Percentiles rank a stretch among this genome's conserved stretches.
These are phyloP conservation scores for Anas platyrhynchos DNA, from an alignment of 2,113 vertebrate species.

Conservation along the genomic window DNA sequence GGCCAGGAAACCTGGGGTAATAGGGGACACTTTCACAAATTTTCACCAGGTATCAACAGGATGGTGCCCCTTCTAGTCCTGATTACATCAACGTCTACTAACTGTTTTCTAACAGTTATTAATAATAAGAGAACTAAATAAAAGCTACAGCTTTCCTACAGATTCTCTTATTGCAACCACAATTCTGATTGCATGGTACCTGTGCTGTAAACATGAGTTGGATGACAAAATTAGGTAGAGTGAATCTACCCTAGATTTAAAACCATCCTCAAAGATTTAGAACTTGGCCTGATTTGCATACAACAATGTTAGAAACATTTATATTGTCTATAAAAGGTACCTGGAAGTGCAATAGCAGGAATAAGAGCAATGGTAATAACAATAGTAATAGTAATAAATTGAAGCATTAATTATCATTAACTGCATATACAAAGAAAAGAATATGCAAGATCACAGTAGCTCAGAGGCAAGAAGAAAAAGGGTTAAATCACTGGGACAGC, in stretches of 20 bases:
- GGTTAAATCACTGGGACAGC: conserved; percentile 2
- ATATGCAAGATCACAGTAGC: not conserved
- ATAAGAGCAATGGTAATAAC: not conserved
- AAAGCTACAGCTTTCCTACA: not conserved
- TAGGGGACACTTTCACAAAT: fast-evolving
- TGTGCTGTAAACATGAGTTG: not conserved
- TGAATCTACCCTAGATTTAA: not conserved
- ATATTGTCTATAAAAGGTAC: not conserved
- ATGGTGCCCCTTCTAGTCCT: not conserved
- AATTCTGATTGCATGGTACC: not conserved
- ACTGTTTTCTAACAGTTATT: not conserved
- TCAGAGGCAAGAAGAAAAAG: not conserved
- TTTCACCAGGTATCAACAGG: not conserved
- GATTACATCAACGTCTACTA: not conserved
- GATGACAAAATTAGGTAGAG: not conserved
- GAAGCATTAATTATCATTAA: not conserved
- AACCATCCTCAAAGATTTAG: not conserved
- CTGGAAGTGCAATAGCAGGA: not conserved
- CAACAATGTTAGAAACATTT: not conserved
- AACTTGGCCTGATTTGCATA: not conserved
- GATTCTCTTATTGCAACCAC: not conserved
- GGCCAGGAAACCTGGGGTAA: not conserved
- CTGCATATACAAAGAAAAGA: not conserved
- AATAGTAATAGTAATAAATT: not conserved
- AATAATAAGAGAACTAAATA: not conserved